A percentile compares a stretch with the other conserved stretches of the same genome.
Evolutionary conservation across 2,888 invertebrate genomes (phyloP).

Genomic region (Agonopterix alstromeriana): DNA sequence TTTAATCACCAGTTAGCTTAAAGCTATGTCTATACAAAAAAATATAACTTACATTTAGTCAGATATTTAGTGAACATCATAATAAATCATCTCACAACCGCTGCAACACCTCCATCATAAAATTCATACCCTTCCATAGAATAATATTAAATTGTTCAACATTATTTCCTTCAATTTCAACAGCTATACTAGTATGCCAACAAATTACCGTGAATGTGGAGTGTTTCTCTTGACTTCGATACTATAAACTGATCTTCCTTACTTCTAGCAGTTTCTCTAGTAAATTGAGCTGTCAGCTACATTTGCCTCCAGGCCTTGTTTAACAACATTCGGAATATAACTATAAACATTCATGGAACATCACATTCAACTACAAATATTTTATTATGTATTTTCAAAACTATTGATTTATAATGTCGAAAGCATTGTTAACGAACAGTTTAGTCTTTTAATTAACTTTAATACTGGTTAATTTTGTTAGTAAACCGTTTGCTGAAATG

Average conservation of each 20-base stretch:
- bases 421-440: neutral
- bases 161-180: constrained; percentile 34
- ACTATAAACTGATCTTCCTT: too few species aligned
- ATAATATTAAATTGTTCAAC: constrained; percentile 52
- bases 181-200: constrained; percentile 41
- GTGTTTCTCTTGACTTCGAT: too few species aligned
- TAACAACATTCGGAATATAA: constrained; percentile 3
- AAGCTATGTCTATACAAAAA: constrained; percentile 72
- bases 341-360: constrained; percentile 3
- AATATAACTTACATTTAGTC: constrained; percentile 73
- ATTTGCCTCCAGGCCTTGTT: neutral
- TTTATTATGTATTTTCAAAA: neutral
- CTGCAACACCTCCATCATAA: constrained; percentile 66
- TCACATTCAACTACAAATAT: constrained; percentile 6
- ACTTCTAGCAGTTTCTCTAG: constrained; percentile 8
- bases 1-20: constrained; percentile 69
- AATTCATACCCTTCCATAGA: constrained; percentile 58
- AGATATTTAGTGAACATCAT: constrained; percentile 73
- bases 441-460: constrained; percentile 15
- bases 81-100: constrained; percentile 76
- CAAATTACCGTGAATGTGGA: constrained; percentile 27
- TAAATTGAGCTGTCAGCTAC: constrained; percentile 35
- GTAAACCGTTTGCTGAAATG: constrained; percentile 21
- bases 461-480: constrained; percentile 48
- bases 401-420: too few species aligned